phyloP scores from a whole-genome alignment of 2,797 vertebrate genomes.

The Vespertilio murinus region DNA sequence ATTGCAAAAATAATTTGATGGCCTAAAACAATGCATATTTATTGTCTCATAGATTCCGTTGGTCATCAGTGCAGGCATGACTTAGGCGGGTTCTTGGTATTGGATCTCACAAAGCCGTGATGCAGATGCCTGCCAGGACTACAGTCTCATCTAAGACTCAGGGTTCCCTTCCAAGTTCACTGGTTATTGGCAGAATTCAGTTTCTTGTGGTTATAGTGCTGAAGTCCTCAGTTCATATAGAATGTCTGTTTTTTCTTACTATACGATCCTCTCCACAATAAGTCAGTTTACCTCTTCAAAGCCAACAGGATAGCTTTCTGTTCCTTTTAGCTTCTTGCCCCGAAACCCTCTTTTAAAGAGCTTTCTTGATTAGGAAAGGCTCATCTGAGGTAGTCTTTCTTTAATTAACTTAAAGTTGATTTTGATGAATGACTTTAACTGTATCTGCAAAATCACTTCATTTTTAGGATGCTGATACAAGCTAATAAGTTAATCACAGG shows the following conservation, averaged over 20 bases:
- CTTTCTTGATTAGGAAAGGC: background rate
- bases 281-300: background rate
- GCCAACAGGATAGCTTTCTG: background rate
- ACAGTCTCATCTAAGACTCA: background rate
- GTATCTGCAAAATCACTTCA: background rate
- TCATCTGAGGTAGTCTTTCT: background rate
- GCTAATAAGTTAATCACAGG: background rate
- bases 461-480: background rate
- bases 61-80: background rate
- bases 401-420: background rate
- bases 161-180: background rate
- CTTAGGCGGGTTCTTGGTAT: background rate
- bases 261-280: background rate
- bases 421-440: background rate
- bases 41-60: background rate
- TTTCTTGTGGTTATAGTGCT: background rate
- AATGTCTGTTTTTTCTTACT: background rate
- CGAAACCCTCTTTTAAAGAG: background rate
- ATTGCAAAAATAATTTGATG: background rate
- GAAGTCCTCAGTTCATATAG: background rate
- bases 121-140: background rate
- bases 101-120: background rate
- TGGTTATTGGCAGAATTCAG: background rate
- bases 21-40: background rate
- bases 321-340: background rate